Evolutionary conservation across 2,113 vertebrate species (phyloP), one percentile per base, ranked within the genome.

Genomic region (Epinephelus moara): DNA sequence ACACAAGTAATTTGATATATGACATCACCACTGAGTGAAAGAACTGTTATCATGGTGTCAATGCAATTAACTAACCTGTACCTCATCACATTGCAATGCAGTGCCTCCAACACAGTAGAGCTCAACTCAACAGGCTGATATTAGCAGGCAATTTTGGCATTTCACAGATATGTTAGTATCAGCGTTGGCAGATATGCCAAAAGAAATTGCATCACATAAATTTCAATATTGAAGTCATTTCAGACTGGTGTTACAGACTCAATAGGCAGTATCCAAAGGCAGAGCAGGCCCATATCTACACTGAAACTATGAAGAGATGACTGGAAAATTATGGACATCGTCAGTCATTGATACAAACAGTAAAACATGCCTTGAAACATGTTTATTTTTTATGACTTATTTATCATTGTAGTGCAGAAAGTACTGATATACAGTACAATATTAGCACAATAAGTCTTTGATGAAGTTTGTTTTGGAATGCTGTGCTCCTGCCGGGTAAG

Each of bases 401-500:
- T 47, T 23, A 19, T 53, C 40, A 42, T 10, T 52, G 30, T 23
- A 6, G 6, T 25, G n/a, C 66, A 61, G 25, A 53, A 42, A 6
- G 61, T 19, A 19, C 33, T 37, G 18, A 23, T 69, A 14, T 8
- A 10, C 23, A 42, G 17, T 13, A 1, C 21, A 14, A 1, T 59
- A 86, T 80, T 61, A 45, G 13, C 27, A 66, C 83, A 79, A 52
- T 61, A 14, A 18, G 17, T 53, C 67, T 91, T 85, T 85, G 80
- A 87, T 75, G 1, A 2, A 9, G 78, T 55, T 85, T 88, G 84
- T 81, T 91, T 88, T 76, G 40, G 70, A 79, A 15, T 1, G 63
- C 59, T 2, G 19, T 4, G 52, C 62, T 85, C 42, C 78, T 72
- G n/a, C 40, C 18, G 52, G 27, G 23, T 3, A 21, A 66, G 59